Conservation (phyloP, 1,140 invertebrate species). For the Drosophila ogumai region DNA sequence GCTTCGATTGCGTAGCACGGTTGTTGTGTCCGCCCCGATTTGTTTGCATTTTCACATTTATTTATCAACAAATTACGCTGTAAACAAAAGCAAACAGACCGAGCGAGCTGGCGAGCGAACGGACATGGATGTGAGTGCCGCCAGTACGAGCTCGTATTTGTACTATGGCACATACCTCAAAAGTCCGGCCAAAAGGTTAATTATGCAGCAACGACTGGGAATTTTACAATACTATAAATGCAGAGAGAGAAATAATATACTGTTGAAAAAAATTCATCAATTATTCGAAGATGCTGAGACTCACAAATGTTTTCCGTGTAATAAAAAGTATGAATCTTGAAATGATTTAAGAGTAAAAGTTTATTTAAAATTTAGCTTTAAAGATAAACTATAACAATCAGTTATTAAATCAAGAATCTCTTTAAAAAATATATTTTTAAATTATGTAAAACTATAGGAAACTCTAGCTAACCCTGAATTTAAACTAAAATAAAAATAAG, state of each 20-base stretch:
- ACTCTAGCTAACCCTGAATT: not conserved
- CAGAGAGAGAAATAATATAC: not conserved
- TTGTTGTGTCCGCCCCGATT: conserved; percentile 47
- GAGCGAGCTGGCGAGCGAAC: conserved; percentile 4
- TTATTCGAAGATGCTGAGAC: too few species aligned
- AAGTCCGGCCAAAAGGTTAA: conserved; percentile 68
- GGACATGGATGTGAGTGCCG: conserved; percentile 11
- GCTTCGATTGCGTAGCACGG: conserved; percentile 68
- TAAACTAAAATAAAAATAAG: not conserved
- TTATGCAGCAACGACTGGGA: conserved; percentile 57
- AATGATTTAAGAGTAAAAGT: too few species aligned
- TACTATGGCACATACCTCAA: conserved; percentile 41
- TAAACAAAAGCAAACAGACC: conserved; percentile 65
- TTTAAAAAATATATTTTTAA: not conserved
- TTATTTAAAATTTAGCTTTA: not conserved
- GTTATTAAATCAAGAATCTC: not conserved
- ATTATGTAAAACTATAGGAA: not conserved
- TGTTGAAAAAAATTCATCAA: too few species aligned
- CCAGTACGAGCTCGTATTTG: conserved; percentile 7
- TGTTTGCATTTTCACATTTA: conserved; percentile 79
- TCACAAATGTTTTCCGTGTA: too few species aligned
- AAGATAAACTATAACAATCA: too few species aligned
- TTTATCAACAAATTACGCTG: conserved; percentile 75
- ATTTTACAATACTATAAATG: conserved; percentile 51
- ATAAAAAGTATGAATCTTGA: not conserved